Evolutionary conservation across 2,113 vertebrate species (phyloP), one percentile per base, ranked within the genome.

Genomic region (Nerophis lumbriciformis): DNA sequence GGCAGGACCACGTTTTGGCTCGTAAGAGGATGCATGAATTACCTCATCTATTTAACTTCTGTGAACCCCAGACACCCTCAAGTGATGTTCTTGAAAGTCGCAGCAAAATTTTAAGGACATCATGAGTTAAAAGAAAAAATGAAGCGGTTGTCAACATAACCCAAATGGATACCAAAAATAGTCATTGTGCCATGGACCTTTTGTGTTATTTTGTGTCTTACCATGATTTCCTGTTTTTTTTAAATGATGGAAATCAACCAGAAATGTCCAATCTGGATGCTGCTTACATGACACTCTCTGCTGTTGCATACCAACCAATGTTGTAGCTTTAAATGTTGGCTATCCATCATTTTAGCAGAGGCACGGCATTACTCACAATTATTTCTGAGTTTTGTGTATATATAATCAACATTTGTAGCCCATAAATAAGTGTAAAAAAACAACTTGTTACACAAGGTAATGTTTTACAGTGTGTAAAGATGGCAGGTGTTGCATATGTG

Each of bases 401-500:
- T 37, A 2, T 42, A 56, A 19, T 8, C 4, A 12, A 12, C 19
- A 66, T 60, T 14, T 47, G 19, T 38, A 48, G 48, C 53, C 53
- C 44, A 44, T 7, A 63, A 52, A 12, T 12, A 5, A 12, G 42
- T 28, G 2, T 28, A 44, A 44, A 9, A 9, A 8, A 7, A 50
- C 12, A 14, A 54, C 14, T 10, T 14, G 11, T 35, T 16, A 21
- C 52, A 63, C 55, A 51, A 64, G 63, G 35, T 57, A 56, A 56
- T 66, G 48, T 73, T 72, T 62, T 66, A 72, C 52, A 72, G 63
- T 72, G 68, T 58, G 54, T 44, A 36, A 68, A 54, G 54, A 66
- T 77, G 77, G 79, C 81, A 88, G 82, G 79, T 85, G 87, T 85
- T 83, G 86, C 74, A 68, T 75, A 80, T 81, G 80, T 80, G 67